Base-by-base conservation (phyloP, 2,797 vertebrate genomes). In the Neosalanx taihuensis region DNA sequence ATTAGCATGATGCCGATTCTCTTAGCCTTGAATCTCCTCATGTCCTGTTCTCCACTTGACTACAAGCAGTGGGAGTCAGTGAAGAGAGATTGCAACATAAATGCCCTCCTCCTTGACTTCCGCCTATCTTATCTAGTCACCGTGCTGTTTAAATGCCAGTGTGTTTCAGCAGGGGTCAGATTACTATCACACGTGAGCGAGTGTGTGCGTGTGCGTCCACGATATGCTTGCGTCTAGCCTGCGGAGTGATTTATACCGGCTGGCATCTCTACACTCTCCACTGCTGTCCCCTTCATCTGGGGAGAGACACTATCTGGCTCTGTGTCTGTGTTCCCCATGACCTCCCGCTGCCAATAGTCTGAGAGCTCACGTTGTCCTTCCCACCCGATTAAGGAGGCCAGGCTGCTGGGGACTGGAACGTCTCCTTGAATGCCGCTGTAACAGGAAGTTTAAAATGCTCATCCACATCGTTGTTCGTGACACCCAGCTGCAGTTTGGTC, bases 221-320 rank as follows among this genome's bases (percentile, higher is more conserved):
- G 12, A 46, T 67, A 49, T 67, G 49, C 30, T 10, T 67, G 26
- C 29, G 66, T 61, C 6, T 9, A 61, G 41, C 37, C 64, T 3
- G 17, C 2, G 35, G 62, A 49, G 35, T 64, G 76, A 81, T 84
- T 83, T 73, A 75, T 78, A 80, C 51, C 51, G 2, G 18, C 60
- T 69, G 71, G 63, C 62, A 73, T 51, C 46, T 69, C 15, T 26
- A 41, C 41, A 60, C 72, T 63, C 70, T 64, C 59, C 51, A 60
- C 71, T 33, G 68, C 67, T 64, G 62, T 77, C 75, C 67, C 62
- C 49, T 77, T 58, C 72, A 70, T 75, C 77, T 66, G 72, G n/a
- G 75, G 63, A 80, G 65, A 79, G 73, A 83, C 83, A 75, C 70
- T 75, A 77, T 84, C 74, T 76, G 30, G 65, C 63, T 68, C 57